Conservation (phyloP, 2,113 vertebrate genomes). For the Formicarius rufipectus region DNA sequence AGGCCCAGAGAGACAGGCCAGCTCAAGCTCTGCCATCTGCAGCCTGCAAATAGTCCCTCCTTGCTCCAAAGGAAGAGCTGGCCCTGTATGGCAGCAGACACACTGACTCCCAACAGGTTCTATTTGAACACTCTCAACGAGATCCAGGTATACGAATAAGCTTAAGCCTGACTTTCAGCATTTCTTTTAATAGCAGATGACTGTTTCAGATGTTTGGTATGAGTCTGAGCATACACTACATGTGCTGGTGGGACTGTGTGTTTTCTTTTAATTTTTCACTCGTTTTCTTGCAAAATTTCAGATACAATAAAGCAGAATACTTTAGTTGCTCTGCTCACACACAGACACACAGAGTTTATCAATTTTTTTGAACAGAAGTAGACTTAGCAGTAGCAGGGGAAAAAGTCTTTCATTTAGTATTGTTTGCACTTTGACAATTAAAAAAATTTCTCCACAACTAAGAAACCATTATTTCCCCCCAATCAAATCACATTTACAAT, state of each 20-base stretch:
- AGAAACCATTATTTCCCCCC: background rate
- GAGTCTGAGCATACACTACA: background rate
- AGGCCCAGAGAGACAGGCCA: background rate
- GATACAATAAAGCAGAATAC: background rate
- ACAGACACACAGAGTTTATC: background rate
- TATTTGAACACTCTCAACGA: background rate
- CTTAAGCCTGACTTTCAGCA: background rate
- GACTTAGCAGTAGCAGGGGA: background rate
- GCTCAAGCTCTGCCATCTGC: background rate
- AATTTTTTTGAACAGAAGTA: background rate
- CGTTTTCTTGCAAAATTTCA: background rate
- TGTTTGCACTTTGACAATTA: background rate
- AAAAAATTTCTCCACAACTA: background rate
- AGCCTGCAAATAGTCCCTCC: background rate
- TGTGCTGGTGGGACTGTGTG: background rate
- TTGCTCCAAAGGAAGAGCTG: background rate
- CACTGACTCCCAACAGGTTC: background rate
- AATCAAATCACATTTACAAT: background rate
- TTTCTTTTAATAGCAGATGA: background rate
- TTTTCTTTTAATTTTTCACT: background rate
- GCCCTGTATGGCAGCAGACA: background rate
- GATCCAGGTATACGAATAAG: background rate
- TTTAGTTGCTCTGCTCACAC: background rate
- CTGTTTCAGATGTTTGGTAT: background rate
- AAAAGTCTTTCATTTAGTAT: background rate